Conservation (phyloP, 2,113 vertebrate species). For the Machaerirhynchus nigripectus region DNA sequence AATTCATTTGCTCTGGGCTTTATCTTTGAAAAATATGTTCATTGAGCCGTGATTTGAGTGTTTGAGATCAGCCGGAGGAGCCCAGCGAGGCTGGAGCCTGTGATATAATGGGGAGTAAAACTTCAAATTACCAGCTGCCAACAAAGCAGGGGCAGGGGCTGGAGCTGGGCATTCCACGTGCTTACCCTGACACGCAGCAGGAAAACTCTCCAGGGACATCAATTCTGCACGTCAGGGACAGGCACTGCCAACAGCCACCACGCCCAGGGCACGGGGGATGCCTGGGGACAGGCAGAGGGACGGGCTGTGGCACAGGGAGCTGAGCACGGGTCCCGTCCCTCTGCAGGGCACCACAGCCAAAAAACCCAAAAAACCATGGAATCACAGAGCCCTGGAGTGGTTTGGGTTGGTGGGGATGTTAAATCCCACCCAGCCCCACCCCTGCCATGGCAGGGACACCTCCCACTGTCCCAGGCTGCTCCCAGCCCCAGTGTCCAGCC, state of each 20-base stretch:
- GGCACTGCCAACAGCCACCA: accelerated
- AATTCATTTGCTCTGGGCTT: constrained; percentile 59
- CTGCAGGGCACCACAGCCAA: accelerated
- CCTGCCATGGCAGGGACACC: neutral
- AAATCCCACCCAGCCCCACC: accelerated
- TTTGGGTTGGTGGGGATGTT: accelerated
- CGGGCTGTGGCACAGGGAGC: accelerated
- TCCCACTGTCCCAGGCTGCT: neutral
- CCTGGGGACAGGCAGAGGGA: neutral
- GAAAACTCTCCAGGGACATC: neutral
- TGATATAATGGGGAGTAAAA: neutral
- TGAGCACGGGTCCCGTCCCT: accelerated
- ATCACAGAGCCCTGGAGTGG: too few species aligned
- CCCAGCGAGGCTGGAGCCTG: neutral
- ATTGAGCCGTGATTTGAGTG: constrained; percentile 12
- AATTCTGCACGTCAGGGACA: neutral
- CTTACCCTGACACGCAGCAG: neutral
- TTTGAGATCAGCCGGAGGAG: constrained; percentile 1
- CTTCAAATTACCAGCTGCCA: neutral
- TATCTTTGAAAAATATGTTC: constrained; percentile 39
- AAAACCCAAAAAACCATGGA: neutral
- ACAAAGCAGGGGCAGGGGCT: neutral
- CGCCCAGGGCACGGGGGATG: neutral
- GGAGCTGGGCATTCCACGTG: neutral
- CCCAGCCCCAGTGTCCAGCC: accelerated